Percentiles rank a stretch among this genome's conserved stretches.
phyloP scores from a whole-genome alignment of 1,140 invertebrate genomes.

The Ostrea edulis region DNA sequence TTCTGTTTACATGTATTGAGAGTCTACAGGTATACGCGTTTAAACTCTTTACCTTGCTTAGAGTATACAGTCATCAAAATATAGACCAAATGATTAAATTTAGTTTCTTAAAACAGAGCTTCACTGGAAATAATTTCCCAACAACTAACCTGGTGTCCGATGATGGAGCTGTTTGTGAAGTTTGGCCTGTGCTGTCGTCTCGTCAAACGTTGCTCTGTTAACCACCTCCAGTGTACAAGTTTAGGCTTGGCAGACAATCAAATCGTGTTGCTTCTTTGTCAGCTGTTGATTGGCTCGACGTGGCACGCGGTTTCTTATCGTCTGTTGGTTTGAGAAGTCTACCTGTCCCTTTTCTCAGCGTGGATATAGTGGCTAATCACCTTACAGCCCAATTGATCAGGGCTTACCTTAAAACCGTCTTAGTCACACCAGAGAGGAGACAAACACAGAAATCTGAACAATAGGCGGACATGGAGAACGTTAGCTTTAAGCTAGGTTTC shows the following conservation, averaged over 20 bases:
- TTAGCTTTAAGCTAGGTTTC: background rate
- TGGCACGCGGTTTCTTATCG: slow-evolving; percentile 41
- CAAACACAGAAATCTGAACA: background rate
- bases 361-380: slow-evolving; percentile 23
- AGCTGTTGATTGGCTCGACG: slow-evolving; percentile 50
- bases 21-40: slow-evolving; percentile 14
- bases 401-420: slow-evolving; percentile 34
- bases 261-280: slow-evolving; percentile 46
- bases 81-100: background rate
- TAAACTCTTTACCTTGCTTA: slow-evolving; percentile 20
- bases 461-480: background rate
- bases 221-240: slow-evolving; percentile 41
- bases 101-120: background rate
- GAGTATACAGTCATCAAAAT: background rate
- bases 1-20: background rate
- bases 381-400: slow-evolving; percentile 13
- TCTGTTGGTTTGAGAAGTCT: slow-evolving; percentile 5
- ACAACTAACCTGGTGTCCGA: background rate
- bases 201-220: slow-evolving; percentile 19
- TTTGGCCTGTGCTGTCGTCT: background rate
- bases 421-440: background rate
- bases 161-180: background rate
- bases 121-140: background rate
- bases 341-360: slow-evolving; percentile 30
- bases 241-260: slow-evolving; percentile 55